These are phyloP conservation scores for Pteropus rufus DNA, from an alignment of 2,797 vertebrate species.

Conservation along the genomic window DNA sequence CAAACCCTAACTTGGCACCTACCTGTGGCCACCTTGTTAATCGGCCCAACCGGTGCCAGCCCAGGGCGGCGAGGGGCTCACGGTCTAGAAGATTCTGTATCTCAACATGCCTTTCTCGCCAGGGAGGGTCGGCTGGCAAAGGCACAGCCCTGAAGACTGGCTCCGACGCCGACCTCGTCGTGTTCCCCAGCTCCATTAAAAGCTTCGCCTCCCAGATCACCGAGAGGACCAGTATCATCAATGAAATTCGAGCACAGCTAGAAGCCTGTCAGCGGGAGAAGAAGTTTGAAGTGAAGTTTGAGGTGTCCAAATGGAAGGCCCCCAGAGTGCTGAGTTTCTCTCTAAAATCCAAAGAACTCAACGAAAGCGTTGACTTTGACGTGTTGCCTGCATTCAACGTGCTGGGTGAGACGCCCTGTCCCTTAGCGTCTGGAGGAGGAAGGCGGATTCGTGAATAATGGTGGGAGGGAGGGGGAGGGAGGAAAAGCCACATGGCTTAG, in stretches of 20 bases:
- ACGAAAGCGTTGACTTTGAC: constrained; percentile 56
- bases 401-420: constrained; percentile 66
- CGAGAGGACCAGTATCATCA: rapidly evolving
- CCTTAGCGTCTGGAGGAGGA: not conserved
- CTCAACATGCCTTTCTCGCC: not conserved
- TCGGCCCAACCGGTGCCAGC: not conserved
- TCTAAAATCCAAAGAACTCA: constrained; percentile 1
- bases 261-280: rapidly evolving
- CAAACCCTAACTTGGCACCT: not conserved
- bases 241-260: constrained; percentile 52
- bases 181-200: not conserved
- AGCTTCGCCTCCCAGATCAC: constrained; percentile 13
- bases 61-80: rapidly evolving
- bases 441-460: not conserved
- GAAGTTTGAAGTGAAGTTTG: not conserved
- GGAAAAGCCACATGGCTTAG: not conserved
- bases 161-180: not conserved
- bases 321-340: constrained; percentile 71
- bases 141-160: constrained; percentile 27
- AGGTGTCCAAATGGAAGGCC: not conserved
- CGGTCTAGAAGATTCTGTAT: rapidly evolving
- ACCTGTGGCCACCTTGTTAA: rapidly evolving
- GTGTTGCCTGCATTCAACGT: constrained; percentile 75
- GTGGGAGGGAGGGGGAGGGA: not conserved
- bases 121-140: constrained; percentile 42